phyloP scores from a whole-genome alignment of 2,113 vertebrate species.

The Chloebia gouldiae region DNA sequence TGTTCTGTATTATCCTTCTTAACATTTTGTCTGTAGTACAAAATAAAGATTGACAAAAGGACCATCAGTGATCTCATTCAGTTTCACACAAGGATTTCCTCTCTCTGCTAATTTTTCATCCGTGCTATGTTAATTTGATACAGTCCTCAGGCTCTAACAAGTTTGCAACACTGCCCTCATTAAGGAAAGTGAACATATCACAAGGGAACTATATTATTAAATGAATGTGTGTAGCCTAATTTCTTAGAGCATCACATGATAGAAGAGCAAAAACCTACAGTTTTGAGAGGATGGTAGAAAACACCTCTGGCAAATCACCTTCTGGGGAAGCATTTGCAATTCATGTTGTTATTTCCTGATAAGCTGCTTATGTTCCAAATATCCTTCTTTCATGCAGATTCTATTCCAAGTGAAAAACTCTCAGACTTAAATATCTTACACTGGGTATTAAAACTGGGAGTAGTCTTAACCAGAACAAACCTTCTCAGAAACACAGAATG shows the following conservation, averaged over 20 bases:
- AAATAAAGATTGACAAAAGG: not conserved
- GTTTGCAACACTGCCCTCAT: slow-evolving; percentile 46
- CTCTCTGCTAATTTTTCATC: slow-evolving; percentile 19
- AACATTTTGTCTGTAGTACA: not conserved
- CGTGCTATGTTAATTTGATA: slow-evolving; percentile 19
- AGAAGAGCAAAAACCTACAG: not conserved
- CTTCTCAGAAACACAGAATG: not conserved
- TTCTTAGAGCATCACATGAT: not conserved
- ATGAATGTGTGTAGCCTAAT: not conserved
- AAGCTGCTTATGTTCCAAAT: not conserved
- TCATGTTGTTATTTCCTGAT: not conserved
- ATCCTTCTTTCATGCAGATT: not conserved
- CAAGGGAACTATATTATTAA: slow-evolving; percentile 10
- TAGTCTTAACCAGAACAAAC: not conserved
- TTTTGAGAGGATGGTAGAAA: not conserved
- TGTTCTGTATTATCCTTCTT: not conserved
- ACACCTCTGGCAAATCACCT: not conserved
- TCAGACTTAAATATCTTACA: not conserved
- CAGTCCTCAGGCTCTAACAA: slow-evolving; percentile 41
- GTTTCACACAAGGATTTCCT: not conserved
- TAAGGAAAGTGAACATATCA: slow-evolving; percentile 31
- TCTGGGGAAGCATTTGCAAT: not conserved
- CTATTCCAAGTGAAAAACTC: not conserved
- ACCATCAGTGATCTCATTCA: not conserved
- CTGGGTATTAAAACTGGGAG: not conserved